Evolutionary conservation across 2,888 invertebrate genomes (phyloP), one percentile per base, ranked within the genome.

Genomic region (Ophion slaviceki): DNA sequence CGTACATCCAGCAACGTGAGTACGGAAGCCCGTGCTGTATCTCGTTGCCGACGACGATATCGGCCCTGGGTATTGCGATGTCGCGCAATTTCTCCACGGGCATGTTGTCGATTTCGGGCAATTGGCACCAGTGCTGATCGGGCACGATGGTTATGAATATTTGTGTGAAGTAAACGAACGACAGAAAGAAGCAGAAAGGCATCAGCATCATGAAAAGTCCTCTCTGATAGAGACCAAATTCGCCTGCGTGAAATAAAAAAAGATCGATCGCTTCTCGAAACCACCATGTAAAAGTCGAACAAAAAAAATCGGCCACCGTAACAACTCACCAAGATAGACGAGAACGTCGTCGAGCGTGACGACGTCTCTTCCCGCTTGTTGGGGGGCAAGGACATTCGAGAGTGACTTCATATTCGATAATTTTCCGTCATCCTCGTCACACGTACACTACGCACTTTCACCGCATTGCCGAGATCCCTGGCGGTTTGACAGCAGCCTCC

Each of bases 81-180:
- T 88, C 80, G 36, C 88, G 89, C 87, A 92, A 85, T 82, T 88
- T 80, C 2, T 89, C 89, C n/a, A 87, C 72, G 0, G 89, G 88
- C 28, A 90, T 85, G 17, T 80, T 77, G 0, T 84, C 78, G 20
- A 88, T 84, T 70, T 74, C 61, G 0, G 91, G 91, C 47, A 92
- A 85, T 8, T 88, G 85, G 87, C 94, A 94, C 91, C 92, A 92
- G 76, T 93, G 92, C 28, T 90, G 89, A 4, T 87, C 86, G 11
- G 89, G 94, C 81, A 90, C 89, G 6, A 93, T 80, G 7, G 92
- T 91, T 71, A 93, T 92, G 80, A 94, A 94, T 61, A 92, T 86
- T 86, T 94, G 94, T 14, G 91, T 88, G 86, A 94, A 94, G 80
- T 93, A 91, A 28, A 93, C 90, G 86, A 93, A 92, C 4, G 92